phyloP scores from a whole-genome alignment of 2,113 vertebrate genomes.

The Dasypus novemcinctus region DNA sequence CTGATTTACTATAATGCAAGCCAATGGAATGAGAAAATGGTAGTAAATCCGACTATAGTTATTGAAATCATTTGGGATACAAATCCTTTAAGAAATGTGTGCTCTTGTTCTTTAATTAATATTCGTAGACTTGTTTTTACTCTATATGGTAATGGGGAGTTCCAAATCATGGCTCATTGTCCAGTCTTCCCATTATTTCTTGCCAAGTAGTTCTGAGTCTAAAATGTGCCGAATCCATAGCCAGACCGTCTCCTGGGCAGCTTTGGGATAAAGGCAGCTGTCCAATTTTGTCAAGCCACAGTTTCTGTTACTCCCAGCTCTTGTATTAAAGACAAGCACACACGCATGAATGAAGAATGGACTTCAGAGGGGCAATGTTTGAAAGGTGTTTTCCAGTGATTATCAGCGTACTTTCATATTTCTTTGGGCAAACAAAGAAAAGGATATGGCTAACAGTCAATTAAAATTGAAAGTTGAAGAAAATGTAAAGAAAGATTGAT shows the following conservation, averaged over 20 bases:
- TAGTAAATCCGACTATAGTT: background rate
- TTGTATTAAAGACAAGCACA: background rate
- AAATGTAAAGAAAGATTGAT: slow-evolving; percentile 16
- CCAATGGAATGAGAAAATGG: background rate
- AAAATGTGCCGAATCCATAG: background rate
- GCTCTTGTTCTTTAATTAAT: background rate
- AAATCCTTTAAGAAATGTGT: slow-evolving; percentile 21
- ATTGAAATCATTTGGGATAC: background rate
- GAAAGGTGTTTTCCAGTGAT: background rate
- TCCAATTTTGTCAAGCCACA: slow-evolving; percentile 12
- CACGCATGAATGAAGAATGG: background rate
- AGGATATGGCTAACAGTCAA: background rate
- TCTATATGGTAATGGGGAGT: background rate
- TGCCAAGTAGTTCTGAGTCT: background rate
- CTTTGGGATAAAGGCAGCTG: slow-evolving; percentile 19
- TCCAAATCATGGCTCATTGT: background rate
- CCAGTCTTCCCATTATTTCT: slow-evolving; percentile 30
- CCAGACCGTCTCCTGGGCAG: background rate
- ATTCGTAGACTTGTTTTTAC: background rate
- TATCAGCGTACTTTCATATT: background rate
- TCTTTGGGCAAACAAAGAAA: background rate
- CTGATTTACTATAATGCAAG: slow-evolving; percentile 3
- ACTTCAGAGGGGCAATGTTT: background rate
- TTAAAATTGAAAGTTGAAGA: slow-evolving; percentile 12
- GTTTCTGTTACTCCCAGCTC: background rate